Conservation (phyloP, 37 sponge, comb jelly and placozoan species). For the Diacarnus erythraeanus region DNA sequence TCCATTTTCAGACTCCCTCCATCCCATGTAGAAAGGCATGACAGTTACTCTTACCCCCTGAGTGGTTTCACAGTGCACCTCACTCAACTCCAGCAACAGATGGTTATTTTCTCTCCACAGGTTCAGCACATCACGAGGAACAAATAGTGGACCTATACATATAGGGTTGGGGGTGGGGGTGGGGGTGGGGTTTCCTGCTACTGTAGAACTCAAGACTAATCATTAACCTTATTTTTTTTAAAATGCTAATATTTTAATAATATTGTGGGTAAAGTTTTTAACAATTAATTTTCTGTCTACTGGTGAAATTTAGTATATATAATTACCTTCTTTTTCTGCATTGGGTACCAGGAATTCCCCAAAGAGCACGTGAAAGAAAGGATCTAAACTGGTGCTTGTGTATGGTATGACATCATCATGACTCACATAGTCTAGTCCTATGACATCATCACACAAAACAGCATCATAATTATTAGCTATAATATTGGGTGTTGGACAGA, state of each 20-base stretch:
- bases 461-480: no score
- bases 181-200: no score
- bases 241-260: no score
- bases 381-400: conserved; percentile 53
- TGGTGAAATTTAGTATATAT: no score
- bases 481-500: conserved; percentile 1
- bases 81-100: conserved; percentile 78
- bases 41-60: conserved; percentile 85
- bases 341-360: conserved; percentile 71
- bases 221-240: no score
- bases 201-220: no score
- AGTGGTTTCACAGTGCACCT: conserved; percentile 89
- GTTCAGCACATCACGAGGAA: conserved; percentile 51
- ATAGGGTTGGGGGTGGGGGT: no score
- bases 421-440: conserved; percentile 93
- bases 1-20: conserved; percentile 37
- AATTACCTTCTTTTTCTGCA: conserved; percentile 34
- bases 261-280: no score
- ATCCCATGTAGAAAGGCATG: conserved; percentile 95
- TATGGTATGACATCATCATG: conserved; percentile 97
- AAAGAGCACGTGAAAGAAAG: conserved; percentile 88
- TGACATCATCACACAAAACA: no score
- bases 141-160: conserved; percentile 2
- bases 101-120: conserved; percentile 86
- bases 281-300: no score